Percentiles rank a stretch among this genome's conserved stretches.
Conservation (phyloP, 2,888 invertebrate species). For the Platerodrilus igneus region DNA sequence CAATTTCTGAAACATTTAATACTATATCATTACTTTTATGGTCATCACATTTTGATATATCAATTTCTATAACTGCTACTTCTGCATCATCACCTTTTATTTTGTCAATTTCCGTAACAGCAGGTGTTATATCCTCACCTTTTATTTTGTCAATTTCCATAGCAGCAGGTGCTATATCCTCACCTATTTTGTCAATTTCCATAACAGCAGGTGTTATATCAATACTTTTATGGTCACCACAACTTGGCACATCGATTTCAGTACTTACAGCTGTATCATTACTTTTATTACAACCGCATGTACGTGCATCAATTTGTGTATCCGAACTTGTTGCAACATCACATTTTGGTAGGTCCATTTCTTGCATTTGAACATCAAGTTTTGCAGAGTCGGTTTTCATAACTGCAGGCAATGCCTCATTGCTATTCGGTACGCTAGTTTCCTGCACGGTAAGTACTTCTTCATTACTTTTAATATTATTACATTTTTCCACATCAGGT, state of each 20-base stretch:
- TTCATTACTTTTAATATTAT: no score
- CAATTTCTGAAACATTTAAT: background rate
- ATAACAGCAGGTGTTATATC: slow-evolving; percentile 18
- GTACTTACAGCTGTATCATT: background rate
- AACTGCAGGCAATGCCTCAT: no score
- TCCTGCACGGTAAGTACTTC: no score
- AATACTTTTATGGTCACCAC: slow-evolving; percentile 5
- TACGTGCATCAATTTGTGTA: no score
- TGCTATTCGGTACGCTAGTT: no score
- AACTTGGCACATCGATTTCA: slow-evolving; percentile 1
- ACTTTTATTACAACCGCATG: no score
- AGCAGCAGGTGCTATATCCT: slow-evolving; percentile 13
- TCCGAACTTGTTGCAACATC: no score
- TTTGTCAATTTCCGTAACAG: slow-evolving; percentile 12
- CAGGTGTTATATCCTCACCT: slow-evolving; percentile 16
- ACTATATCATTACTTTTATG: slow-evolving; percentile 7
- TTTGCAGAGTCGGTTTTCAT: no score
- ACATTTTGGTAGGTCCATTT: no score
- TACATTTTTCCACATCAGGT: slow-evolving; percentile 2
- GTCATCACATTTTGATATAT: slow-evolving; percentile 3
- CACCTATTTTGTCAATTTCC: slow-evolving; percentile 22
- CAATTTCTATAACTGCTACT: no score
- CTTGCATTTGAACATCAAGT: no score
- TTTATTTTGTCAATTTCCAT: slow-evolving; percentile 19
- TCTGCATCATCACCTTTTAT: slow-evolving; percentile 4